Evolutionary conservation across 2,888 invertebrate species (phyloP), one percentile per base, ranked within the genome.

Genomic region (Agriopis aurantiaria): DNA sequence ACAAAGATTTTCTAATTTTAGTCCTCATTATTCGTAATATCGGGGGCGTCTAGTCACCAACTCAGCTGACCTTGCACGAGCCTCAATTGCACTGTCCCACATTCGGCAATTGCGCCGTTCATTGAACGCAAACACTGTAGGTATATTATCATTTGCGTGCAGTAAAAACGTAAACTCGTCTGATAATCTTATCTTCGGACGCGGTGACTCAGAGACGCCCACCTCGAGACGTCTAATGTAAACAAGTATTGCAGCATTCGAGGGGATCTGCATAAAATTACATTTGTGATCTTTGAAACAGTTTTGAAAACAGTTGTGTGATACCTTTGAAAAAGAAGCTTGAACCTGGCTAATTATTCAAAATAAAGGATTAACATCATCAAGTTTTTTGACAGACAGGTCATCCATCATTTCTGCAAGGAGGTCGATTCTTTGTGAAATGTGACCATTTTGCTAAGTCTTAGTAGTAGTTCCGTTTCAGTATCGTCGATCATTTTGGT

Each of bases 121-220:
- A 75, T 77, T 78, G 74, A 71, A 78, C 74, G 80, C 82, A 82
- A 84, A 84, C 83, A 82, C 60, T 55, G 57, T 55, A 75, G 74
- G 79, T 78, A 80, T 78, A 76, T 62, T 53, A 55, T 62, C 53
- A 43, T 77, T n/a, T 76, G 74, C 78, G 71, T 74, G 73, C 69
- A 72, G 65, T 71, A 76, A 77, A 75, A 80, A 80, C 71, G 73
- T 72, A 72, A 71, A 72, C 68, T 71, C 74, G 76, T 75, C 75
- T 79, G 78, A 81, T 85, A 81, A 78, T 77, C 73, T 79, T 82
- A 76, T 84, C 85, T 82, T 75, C 40, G 59, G 67, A 65, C 23
- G 68, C 40, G 67, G 66, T 87, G 85, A 87, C 76, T 86, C 87
- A 85, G 69, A 53, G 66, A 60, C 79, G 73, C 82, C 80, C 85